Evolutionary conservation across 2,888 invertebrate genomes (phyloP).

Genomic region (Drosophila anceps): DNA sequence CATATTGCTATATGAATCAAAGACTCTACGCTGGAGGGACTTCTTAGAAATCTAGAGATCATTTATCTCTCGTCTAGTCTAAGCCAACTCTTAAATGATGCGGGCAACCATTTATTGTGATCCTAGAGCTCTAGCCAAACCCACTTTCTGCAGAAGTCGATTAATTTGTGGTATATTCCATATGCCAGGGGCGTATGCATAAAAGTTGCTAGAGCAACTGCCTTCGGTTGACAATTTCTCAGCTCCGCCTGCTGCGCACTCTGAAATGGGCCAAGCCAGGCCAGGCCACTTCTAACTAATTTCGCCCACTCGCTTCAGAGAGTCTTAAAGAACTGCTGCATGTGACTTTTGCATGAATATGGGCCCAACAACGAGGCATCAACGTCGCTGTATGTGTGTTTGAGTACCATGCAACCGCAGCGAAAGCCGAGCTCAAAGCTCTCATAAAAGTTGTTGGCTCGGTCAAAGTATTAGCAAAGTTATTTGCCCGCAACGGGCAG

Average conservation of each 20-base stretch:
- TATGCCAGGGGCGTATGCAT: not conserved
- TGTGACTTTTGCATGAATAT: slow-evolving; percentile 5
- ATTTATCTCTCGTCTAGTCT: not conserved
- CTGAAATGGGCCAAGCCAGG: not conserved
- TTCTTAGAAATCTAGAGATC: no score
- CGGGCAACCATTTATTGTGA: not conserved
- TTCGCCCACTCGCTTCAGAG: slow-evolving; percentile 4
- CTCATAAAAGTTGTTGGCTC: slow-evolving; percentile 66
- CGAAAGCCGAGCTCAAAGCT: slow-evolving; percentile 63
- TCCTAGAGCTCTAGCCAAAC: not conserved
- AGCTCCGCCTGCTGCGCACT: not conserved
- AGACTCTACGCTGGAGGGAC: not conserved
- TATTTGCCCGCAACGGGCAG: slow-evolving; percentile 69
- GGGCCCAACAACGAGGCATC: not conserved
- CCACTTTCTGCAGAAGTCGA: not conserved
- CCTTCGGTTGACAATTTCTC: not conserved
- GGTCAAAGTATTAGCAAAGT: slow-evolving; percentile 77
- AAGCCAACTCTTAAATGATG: not conserved
- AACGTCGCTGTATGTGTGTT: not conserved
- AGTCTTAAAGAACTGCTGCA: slow-evolving; percentile 18
- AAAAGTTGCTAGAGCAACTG: not conserved
- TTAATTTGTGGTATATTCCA: not conserved
- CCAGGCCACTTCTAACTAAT: slow-evolving; percentile 1
- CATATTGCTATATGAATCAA: not conserved
- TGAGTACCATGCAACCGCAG: slow-evolving; percentile 33